phyloP scores from a whole-genome alignment of 1,140 invertebrate genomes.

The Hestina assimilis region DNA sequence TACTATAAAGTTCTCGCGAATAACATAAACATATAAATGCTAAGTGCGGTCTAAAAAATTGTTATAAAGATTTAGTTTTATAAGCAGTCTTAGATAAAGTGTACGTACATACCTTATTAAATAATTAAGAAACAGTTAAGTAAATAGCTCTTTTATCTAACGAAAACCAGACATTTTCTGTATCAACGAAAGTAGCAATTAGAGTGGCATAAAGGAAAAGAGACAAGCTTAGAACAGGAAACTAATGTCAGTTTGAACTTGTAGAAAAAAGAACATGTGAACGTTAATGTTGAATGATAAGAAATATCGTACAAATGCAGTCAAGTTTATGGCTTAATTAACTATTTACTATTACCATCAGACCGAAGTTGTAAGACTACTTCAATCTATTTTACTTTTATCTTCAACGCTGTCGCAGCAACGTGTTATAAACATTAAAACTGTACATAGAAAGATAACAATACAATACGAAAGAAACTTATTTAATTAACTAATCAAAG shows the following conservation, averaged over 20 bases:
- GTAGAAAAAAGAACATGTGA: conserved; percentile 20
- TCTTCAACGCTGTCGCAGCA: too few species aligned
- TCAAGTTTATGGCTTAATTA: conserved; percentile 14
- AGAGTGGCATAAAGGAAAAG: conserved; percentile 19
- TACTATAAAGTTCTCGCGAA: neutral
- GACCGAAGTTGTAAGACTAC: too few species aligned
- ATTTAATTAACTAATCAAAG: conserved; percentile 19
- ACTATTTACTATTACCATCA: neutral
- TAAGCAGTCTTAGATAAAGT: neutral
- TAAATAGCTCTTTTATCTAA: conserved; percentile 24
- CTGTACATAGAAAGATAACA: too few species aligned
- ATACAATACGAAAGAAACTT: neutral
- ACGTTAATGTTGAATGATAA: conserved; percentile 16
- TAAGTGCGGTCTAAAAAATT: neutral
- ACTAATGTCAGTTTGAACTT: conserved; percentile 20
- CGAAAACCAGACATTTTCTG: conserved; percentile 15
- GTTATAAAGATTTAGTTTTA: neutral
- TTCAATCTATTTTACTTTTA: too few species aligned
- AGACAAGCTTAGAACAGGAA: conserved; percentile 21
- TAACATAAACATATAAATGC: neutral
- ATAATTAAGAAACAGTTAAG: conserved; percentile 11
- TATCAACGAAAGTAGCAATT: conserved; percentile 24
- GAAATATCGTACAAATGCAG: conserved; percentile 10
- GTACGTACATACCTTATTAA: neutral
- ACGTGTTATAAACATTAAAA: too few species aligned